phyloP scores from a whole-genome alignment of 2,888 invertebrate species.

The Nomada ferruginata region DNA sequence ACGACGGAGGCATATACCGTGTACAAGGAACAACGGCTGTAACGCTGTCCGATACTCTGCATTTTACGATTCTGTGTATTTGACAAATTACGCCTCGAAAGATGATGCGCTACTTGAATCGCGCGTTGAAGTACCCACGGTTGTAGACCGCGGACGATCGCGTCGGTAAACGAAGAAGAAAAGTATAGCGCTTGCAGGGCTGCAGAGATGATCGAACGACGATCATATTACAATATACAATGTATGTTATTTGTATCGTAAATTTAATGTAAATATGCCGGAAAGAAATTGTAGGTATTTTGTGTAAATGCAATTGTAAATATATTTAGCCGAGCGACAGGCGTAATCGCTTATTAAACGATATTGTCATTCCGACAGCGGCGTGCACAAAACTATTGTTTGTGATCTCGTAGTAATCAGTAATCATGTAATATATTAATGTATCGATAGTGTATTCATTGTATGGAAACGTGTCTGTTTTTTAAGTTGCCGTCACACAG shows the following conservation, averaged over 20 bases:
- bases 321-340: conserved; percentile 71
- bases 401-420: conserved; percentile 73
- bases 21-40: conserved; percentile 32
- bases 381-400: conserved; percentile 77
- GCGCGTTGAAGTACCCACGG: conserved; percentile 29
- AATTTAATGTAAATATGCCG: conserved; percentile 69
- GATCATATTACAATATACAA: conserved; percentile 48
- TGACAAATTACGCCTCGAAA: conserved; percentile 40
- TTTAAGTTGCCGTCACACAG: conserved; percentile 66
- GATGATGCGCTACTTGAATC: conserved; percentile 44
- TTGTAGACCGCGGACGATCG: conserved; percentile 15
- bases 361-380: conserved; percentile 75
- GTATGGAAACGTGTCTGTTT: conserved; percentile 68
- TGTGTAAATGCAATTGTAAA: conserved; percentile 73
- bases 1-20: conserved; percentile 51
- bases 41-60: conserved; percentile 49
- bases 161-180: neutral
- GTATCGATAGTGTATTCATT: conserved; percentile 64
- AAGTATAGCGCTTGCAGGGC: conserved; percentile 1
- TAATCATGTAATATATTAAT: conserved; percentile 70
- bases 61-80: conserved; percentile 55
- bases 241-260: conserved; percentile 64
- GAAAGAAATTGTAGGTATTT: conserved; percentile 65
- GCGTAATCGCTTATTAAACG: conserved; percentile 70
- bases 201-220: conserved; percentile 24